Base-by-base conservation (phyloP, 2,113 vertebrate genomes). In the Eclectus roratus region DNA sequence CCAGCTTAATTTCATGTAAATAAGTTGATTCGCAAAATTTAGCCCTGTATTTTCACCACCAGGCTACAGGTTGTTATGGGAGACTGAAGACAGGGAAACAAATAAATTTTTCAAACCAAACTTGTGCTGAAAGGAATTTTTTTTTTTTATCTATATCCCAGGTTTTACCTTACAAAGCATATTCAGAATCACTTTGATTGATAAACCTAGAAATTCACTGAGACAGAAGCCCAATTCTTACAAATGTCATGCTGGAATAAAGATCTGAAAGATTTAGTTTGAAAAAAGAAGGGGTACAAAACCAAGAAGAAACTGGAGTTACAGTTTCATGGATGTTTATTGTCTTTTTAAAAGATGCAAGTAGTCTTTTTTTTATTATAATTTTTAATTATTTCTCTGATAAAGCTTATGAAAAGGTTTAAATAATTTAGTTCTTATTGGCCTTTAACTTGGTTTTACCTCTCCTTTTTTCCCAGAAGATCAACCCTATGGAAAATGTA, bases 261-360 rank as follows among this genome's bases (percentile, higher is more conserved):
- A 79, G 25, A 49, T 25, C 46, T 29, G 76, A 72, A 55, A 85
- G 3, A 56, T 33, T 74, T 11, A 11, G 2, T 66, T 47, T 71
- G 66, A 74, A 93, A 82, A 49, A 27, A 61, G 60, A 52, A 81
- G 16, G 3, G 6, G 6, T n/a, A 61, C 12, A 74, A 81, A 70
- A 8, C 8, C 20, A 79, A 52, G 23, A 43, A 56, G 61, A n/a
- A 82, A 44, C 13, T 23, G 6, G 31, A 69, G 17, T 53, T 56
- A 28, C 50, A 56, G 39, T 27, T 35, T 25, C 14, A 1, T 41
- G 56, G 35, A 78, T 56, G 23, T 13, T 74, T 29, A 35, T 50
- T 37, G 29, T 17, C 8, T 43, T 79, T 65, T 63, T 6, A 7
- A 71, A 74, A 65, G 12, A 47, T 17, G 43, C 0, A 0, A 2